Evolutionary conservation across 1,140 invertebrate species (phyloP).

Genomic region (Drosophila hydei): DNA sequence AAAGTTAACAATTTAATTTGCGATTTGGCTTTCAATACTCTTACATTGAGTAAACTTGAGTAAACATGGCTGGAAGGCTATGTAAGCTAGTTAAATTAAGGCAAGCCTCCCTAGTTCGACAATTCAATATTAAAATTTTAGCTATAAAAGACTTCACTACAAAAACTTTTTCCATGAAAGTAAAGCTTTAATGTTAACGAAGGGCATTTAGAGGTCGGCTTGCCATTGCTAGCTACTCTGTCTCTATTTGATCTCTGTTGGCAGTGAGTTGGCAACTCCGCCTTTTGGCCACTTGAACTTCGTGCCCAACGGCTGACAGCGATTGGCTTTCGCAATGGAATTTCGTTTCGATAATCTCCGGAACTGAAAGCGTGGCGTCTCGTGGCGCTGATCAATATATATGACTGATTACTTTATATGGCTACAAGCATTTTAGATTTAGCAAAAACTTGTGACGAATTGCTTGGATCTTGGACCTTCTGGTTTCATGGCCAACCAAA

Average conservation of each 20-base stretch:
- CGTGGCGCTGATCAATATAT: constrained; percentile 27
- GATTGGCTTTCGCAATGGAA: constrained; percentile 15
- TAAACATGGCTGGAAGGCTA: too few relatives aligned
- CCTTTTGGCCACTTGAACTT: constrained; percentile 60
- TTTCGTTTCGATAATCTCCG: constrained; percentile 31
- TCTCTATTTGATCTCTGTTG: constrained; percentile 25
- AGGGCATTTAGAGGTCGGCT: too few relatives aligned
- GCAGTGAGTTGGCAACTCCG: constrained; percentile 30
- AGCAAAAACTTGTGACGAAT: too few relatives aligned
- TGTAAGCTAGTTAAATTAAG: too few relatives aligned
- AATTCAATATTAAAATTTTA: too few relatives aligned
- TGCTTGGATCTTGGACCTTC: not conserved
- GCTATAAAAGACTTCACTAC: too few relatives aligned
- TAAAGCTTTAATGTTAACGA: too few relatives aligned
- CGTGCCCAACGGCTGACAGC: constrained; percentile 56
- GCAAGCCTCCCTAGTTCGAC: too few relatives aligned
- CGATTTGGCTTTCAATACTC: constrained; percentile 9
- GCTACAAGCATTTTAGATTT: too few relatives aligned
- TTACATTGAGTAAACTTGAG: too few relatives aligned
- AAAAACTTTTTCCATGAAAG: too few relatives aligned
- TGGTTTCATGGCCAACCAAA: not conserved
- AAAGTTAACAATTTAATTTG: constrained; percentile 70
- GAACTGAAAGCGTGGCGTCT: constrained; percentile 23
- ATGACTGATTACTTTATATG: constrained; percentile 69
- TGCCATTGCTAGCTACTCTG: too few relatives aligned